Conservation (phyloP, 2,797 vertebrate species). For the Pipistrellus nathusii region DNA sequence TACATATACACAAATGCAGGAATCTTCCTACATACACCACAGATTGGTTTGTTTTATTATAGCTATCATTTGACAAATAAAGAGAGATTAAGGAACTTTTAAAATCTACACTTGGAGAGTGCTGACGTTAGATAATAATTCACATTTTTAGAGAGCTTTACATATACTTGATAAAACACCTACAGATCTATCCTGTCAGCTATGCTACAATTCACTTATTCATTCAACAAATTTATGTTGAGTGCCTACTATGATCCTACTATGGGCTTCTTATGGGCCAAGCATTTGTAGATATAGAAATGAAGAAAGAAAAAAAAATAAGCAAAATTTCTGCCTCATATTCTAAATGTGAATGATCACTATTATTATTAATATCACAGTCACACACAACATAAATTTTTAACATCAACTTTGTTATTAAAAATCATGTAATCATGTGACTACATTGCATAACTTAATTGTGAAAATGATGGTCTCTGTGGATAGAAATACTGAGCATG, state of each 20-base stretch:
- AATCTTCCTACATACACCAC: background rate
- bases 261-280: background rate
- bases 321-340: background rate
- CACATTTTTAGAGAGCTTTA: background rate
- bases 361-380: background rate
- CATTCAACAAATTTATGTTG: background rate
- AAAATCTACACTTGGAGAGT: background rate
- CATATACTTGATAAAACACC: background rate
- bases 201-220: background rate
- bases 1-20: background rate
- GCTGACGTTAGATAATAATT: background rate
- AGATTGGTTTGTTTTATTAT: background rate
- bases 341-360: background rate
- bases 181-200: background rate
- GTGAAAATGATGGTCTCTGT: background rate
- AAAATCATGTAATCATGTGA: background rate
- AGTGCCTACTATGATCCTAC: background rate
- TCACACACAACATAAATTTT: background rate
- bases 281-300: background rate
- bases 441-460: background rate
- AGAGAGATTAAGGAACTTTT: background rate
- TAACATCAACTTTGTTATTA: constrained; percentile 21
- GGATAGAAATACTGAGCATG: constrained; percentile 12
- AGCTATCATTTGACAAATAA: background rate
- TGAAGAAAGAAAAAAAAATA: background rate